Evolutionary conservation across 2,797 vertebrate genomes (phyloP), one percentile per base, ranked within the genome.

Genomic region (Taenioides sp.): DNA sequence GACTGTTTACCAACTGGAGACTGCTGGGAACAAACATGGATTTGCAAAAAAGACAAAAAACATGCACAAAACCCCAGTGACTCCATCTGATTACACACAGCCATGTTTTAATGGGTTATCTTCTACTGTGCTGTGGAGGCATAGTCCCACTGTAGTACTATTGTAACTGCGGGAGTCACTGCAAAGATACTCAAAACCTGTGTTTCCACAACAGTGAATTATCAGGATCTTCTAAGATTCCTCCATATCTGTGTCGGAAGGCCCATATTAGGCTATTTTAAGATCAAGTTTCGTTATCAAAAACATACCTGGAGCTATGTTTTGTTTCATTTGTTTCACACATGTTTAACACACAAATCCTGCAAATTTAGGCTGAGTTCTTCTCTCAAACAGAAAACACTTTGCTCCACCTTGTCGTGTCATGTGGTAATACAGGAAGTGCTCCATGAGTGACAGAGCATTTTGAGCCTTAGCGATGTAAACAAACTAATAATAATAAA

Each of bases 191-290:
- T 70, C 3, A 83, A 90, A 80, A 85, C 58, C 9, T 49, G 20
- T 5, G 84, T 85, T 87, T 87, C 82, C 84, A 89, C 63, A 72
- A 73, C 81, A 80, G 63, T 57, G 4, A 18, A 52, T 69, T 40
- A 70, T 59, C 54, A 17, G 67, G 66, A 74, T 69, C 6, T 28
- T 73, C 70, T 70, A 63, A 60, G 76, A 75, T 17, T 81, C 75
- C 78, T 76, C 83, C 77, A 80, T 74, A 69, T 61, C 18, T 59
- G 75, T 61, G 76, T 18, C 59, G 65, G 74, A 82, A 37, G 34
- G 34, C 7, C 34, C 9, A 37, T 37, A 37, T 37, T 37, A 37
- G 9, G 10, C 34, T 10, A 37, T 10, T 37, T 9, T 10, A 7
- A 10, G 34, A 37, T 37, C 34, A 34, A 7, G 9, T 37, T 37